phyloP scores from a whole-genome alignment of 2,797 vertebrate genomes.

The Cynopterus sphinx region DNA sequence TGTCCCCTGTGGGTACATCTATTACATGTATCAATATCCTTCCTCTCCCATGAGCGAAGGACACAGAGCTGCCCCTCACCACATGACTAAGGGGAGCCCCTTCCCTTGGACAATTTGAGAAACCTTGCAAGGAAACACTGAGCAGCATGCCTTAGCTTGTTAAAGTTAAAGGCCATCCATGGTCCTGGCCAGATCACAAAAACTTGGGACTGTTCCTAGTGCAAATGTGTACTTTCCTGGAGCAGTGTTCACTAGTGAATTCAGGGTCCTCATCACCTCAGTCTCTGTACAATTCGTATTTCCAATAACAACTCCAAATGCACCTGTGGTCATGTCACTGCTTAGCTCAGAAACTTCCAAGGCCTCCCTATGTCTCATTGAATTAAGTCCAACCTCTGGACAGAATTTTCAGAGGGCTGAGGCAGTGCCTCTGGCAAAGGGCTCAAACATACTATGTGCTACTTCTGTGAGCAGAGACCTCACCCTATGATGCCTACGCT shows the following conservation, averaged over 20 bases:
- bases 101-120: neutral
- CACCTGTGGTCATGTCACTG: neutral
- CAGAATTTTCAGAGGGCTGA: neutral
- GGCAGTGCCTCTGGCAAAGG: neutral
- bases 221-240: neutral
- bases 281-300: neutral
- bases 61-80: neutral
- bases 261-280: no score
- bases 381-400: neutral
- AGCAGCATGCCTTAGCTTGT: neutral
- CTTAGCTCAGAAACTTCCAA: neutral
- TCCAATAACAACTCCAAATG: neutral
- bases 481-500: neutral
- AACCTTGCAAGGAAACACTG: neutral
- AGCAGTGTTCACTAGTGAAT: neutral
- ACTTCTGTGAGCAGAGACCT: neutral
- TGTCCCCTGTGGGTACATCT: no score
- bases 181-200: no score
- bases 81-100: neutral
- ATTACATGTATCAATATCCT: neutral
- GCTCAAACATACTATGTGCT: neutral
- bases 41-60: neutral
- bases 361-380: neutral
- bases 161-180: accelerated
- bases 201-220: neutral